Percentiles rank a stretch among this genome's conserved stretches.
Evolutionary conservation across 2,888 invertebrate genomes (phyloP).

Genomic region (Callinectes sapidus): DNA sequence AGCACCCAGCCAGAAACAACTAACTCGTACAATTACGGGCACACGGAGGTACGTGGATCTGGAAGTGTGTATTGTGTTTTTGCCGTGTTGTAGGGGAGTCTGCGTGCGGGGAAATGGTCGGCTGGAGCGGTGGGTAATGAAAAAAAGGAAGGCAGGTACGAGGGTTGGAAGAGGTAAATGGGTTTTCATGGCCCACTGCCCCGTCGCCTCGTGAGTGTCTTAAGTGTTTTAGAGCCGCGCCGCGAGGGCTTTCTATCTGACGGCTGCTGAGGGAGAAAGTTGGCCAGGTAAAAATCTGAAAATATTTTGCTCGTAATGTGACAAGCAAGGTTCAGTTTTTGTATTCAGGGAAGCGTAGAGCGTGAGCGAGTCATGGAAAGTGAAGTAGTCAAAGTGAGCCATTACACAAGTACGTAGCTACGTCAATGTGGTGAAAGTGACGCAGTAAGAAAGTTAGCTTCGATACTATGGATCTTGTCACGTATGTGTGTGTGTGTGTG

Average conservation of each 20-base stretch:
- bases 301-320: not conserved
- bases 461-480: not conserved
- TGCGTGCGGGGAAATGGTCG: not conserved
- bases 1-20: no score
- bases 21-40: no score
- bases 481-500: slow-evolving; percentile 17
- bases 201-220: not conserved
- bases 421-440: slow-evolving; percentile 10
- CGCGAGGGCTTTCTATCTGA: not conserved
- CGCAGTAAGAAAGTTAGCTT: not conserved
- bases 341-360: not conserved
- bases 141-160: not conserved
- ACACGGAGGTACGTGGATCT: not conserved
- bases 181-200: not conserved
- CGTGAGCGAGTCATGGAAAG: slow-evolving; percentile 14
- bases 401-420: slow-evolving; percentile 12
- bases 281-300: not conserved
- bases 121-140: not conserved
- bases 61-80: not conserved
- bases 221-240: not conserved
- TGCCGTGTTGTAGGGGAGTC: not conserved
- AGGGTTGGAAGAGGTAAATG: not conserved
- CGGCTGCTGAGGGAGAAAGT: not conserved
- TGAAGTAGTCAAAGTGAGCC: not conserved
- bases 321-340: not conserved